Evolutionary conservation across 2,113 vertebrate genomes (phyloP).

Genomic region (Strix aluco): DNA sequence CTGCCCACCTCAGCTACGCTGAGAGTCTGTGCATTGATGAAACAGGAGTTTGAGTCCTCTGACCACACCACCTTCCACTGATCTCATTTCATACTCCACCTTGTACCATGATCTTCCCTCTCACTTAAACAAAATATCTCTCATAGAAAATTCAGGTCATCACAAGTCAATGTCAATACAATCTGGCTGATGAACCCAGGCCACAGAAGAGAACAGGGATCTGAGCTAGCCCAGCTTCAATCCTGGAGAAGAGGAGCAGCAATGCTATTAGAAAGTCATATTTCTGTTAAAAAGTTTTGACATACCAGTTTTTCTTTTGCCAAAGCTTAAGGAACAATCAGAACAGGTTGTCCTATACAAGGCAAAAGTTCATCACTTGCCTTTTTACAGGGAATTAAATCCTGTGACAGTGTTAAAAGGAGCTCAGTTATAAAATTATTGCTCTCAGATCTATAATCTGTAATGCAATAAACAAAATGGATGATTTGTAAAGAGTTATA

Average conservation of each 20-base stretch:
- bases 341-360: neutral
- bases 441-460: neutral
- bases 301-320: neutral
- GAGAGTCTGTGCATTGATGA: fast-evolving
- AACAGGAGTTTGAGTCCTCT: neutral
- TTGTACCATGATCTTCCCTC: neutral
- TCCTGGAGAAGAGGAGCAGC: no score
- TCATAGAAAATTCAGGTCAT: neutral
- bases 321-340: neutral
- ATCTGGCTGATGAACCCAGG: neutral
- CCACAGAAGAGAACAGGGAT: neutral
- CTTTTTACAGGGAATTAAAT: neutral
- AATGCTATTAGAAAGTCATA: neutral
- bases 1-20: neutral
- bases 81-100: neutral
- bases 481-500: neutral
- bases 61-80: neutral
- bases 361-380: neutral
- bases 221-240: neutral
- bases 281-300: neutral
- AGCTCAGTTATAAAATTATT: neutral
- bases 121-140: neutral
- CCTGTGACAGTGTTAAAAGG: neutral
- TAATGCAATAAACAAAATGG: neutral
- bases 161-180: fast-evolving